phyloP scores from a whole-genome alignment of 2,113 vertebrate genomes.

The Cygnus atratus region DNA sequence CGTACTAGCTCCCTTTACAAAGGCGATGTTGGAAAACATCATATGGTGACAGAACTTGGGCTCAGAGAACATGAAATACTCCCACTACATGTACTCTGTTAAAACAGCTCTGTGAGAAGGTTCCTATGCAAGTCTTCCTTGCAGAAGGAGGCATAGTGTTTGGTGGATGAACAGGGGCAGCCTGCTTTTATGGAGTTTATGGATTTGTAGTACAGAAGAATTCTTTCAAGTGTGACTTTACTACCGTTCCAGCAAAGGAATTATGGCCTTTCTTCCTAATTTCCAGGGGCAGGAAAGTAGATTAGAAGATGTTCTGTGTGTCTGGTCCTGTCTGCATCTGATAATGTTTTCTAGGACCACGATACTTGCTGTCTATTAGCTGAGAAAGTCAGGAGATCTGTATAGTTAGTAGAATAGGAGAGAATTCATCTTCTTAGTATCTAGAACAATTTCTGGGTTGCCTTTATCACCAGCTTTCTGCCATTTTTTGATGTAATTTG shows the following conservation, averaged over 20 bases:
- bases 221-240: not conserved
- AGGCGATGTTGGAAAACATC: not conserved
- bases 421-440: not conserved
- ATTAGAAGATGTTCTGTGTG: not conserved
- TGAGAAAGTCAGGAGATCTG: not conserved
- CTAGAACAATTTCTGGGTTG: not conserved
- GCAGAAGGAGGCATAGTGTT: not conserved
- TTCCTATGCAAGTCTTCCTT: not conserved
- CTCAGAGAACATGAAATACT: not conserved
- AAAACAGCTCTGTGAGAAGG: not conserved
- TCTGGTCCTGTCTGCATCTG: conserved; percentile 38
- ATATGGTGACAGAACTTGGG: not conserved
- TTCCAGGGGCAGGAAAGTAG: not conserved
- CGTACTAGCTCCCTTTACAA: not conserved
- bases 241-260: not conserved
- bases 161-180: not conserved
- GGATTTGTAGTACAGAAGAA: not conserved
- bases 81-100: not conserved
- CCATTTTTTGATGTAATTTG: not conserved
- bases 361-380: conserved; percentile 13
- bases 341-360: conserved; percentile 8
- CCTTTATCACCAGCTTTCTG: not conserved
- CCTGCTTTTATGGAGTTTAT: not conserved
- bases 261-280: not conserved
- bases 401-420: not conserved